phyloP scores from a whole-genome alignment of 2,888 invertebrate genomes.

The Tetheella fluctuosa region DNA sequence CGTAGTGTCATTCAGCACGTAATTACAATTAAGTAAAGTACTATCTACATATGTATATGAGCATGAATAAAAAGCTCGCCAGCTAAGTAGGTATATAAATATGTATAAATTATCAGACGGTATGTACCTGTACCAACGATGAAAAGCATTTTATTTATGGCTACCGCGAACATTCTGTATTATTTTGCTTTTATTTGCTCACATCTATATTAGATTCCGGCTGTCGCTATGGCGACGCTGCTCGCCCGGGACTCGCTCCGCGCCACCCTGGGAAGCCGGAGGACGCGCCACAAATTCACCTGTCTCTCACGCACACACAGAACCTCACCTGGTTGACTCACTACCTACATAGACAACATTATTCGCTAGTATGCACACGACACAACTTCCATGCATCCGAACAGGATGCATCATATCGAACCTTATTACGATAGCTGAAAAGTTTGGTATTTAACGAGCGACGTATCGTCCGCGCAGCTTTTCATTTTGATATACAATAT shows the following conservation, averaged over 20 bases:
- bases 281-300: constrained; percentile 65
- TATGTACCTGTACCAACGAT: constrained; percentile 12
- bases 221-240: constrained; percentile 71
- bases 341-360: constrained; percentile 52
- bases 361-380: constrained; percentile 61
- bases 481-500: constrained; percentile 46
- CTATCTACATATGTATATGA: neutral
- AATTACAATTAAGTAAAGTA: too few species aligned
- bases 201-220: constrained; percentile 60
- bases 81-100: neutral
- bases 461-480: constrained; percentile 32
- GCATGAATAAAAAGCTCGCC: neutral
- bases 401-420: constrained; percentile 38
- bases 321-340: constrained; percentile 49
- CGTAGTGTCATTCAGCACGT: too few species aligned
- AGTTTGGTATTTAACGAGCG: constrained; percentile 32
- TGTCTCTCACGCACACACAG: constrained; percentile 60
- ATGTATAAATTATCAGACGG: neutral
- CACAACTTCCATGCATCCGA: constrained; percentile 52
- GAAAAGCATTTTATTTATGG: constrained; percentile 22
- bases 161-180: constrained; percentile 39
- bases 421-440: constrained; percentile 51
- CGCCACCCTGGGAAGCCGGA: constrained; percentile 53
- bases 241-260: constrained; percentile 54
- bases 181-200: constrained; percentile 56